Evolutionary conservation across 2,888 invertebrate species (phyloP), one percentile per base, ranked within the genome.

Genomic region (Spatulosminthurus flaviceps): DNA sequence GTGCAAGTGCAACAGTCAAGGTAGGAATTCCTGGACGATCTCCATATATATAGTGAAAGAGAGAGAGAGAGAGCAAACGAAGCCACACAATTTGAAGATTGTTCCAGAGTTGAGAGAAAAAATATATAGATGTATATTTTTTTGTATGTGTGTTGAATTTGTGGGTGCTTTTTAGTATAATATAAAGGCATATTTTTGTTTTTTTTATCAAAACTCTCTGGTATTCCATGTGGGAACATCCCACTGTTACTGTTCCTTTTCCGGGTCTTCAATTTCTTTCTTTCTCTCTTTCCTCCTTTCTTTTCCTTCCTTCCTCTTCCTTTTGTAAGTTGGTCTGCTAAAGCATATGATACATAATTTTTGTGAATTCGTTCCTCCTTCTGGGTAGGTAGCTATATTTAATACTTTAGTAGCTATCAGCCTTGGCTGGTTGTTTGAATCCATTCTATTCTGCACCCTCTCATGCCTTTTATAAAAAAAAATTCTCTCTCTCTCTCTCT

Each of bases 231-330:
- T 70, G 28, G 70, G 70, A 70, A 70, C 42, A 70, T 41, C 70
- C 70, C 11, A 70, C 70, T 70, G 70, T 70, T 70, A 16, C 70
- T 70, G 34, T 41, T 70, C 70, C 42, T 41, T 34, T 70, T 70
- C 70, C 70, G 70, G 41, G 70, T 70, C 34, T 34, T 69, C 69
- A 29, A 69, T 51, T 51, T 51, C 51, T 51, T 51, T 51, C 1
- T 19, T 13, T 41, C 26, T 11, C 69, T 29, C 29, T 29, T 19
- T 29, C 69, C 16, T 11, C 16, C 66, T 26, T 29, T 69, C 24
- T 13, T 67, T 24, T 29, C 67, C 67, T 26, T 67, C 28, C 67
- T 64, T 64, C 22, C n/a, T 21, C 22, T 7, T 24, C 24, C 21
- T 60, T 60, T 22, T 21, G n/a, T 60, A 13, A 19, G 21, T 60